These are phyloP conservation scores for Rhizoglyphus robini DNA, from an alignment of 1,140 invertebrate species.

Conservation along the genomic window DNA sequence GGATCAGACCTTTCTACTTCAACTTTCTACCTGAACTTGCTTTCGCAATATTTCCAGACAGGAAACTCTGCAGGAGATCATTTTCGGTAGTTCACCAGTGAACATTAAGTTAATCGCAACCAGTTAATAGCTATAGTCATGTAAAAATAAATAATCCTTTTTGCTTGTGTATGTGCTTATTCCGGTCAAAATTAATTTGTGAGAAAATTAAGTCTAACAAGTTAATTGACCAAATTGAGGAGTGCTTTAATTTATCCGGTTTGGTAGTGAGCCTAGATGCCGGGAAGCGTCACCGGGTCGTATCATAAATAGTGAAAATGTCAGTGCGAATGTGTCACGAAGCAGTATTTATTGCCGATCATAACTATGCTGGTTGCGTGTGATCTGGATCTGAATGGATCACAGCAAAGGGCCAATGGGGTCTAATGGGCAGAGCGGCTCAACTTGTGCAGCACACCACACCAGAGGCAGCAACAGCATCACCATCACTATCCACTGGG, in stretches of 20 bases:
- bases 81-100: too few species aligned
- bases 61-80: too few species aligned
- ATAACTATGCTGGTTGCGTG: neutral
- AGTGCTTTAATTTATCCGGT: neutral
- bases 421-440: neutral
- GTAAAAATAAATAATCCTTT: too few species aligned
- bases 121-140: too few species aligned
- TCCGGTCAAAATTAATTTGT: too few species aligned
- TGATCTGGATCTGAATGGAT: too few species aligned
- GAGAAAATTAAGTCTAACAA: neutral
- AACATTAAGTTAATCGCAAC: too few species aligned
- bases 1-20: too few species aligned
- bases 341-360: neutral
- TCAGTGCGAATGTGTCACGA: neutral
- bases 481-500: constrained; percentile 9
- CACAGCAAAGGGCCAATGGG: neutral
- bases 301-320: neutral
- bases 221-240: neutral
- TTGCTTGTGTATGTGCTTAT: too few species aligned
- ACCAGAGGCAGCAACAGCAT: neutral
- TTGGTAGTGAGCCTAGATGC: neutral
- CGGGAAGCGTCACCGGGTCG: neutral
- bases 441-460: too few species aligned
- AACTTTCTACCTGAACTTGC: too few species aligned
- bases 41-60: too few species aligned